Conservation (phyloP, 2,113 vertebrate genomes). For the Coregonus clupeaformis region DNA sequence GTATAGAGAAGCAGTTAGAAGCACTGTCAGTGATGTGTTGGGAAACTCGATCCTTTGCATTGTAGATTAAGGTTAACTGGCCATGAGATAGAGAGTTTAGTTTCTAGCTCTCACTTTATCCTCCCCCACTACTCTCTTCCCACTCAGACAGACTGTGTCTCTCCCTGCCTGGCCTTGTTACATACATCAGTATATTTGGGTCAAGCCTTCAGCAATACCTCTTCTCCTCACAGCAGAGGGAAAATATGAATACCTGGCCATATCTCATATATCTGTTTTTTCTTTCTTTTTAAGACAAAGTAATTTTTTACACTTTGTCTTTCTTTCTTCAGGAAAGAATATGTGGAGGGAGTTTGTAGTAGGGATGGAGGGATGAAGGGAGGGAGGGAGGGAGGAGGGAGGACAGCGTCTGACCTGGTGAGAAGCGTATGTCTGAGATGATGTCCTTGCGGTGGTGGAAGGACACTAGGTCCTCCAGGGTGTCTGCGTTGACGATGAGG, state of each 20-base stretch:
- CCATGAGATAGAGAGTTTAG: constrained; percentile 43
- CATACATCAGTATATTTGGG: constrained; percentile 60
- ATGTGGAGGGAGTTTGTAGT: background rate
- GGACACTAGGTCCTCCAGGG: constrained; percentile 94
- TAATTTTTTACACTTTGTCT: background rate
- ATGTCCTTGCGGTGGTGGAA: constrained; percentile 97
- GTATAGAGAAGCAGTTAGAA: background rate
- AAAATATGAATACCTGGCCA: background rate
- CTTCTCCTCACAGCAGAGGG: constrained; percentile 24
- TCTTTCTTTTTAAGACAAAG: background rate
- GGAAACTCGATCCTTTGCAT: constrained; percentile 42
- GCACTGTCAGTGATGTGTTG: constrained; percentile 28
- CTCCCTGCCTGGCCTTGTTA: constrained; percentile 62
- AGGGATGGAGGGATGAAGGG: background rate
- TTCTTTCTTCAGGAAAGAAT: background rate
- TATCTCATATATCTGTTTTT: background rate
- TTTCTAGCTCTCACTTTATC: constrained; percentile 56
- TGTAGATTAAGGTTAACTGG: constrained; percentile 52
- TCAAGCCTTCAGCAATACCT: constrained; percentile 55
- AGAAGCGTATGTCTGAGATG: constrained; percentile 97
- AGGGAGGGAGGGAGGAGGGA: background rate
- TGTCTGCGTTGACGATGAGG: constrained; percentile 95
- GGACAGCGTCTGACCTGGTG: constrained; percentile 81
- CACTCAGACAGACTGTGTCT: constrained; percentile 42
- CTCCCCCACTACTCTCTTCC: constrained; percentile 42